Base-by-base conservation (phyloP, 2,888 invertebrate genomes). In the Mimas tiliae region DNA sequence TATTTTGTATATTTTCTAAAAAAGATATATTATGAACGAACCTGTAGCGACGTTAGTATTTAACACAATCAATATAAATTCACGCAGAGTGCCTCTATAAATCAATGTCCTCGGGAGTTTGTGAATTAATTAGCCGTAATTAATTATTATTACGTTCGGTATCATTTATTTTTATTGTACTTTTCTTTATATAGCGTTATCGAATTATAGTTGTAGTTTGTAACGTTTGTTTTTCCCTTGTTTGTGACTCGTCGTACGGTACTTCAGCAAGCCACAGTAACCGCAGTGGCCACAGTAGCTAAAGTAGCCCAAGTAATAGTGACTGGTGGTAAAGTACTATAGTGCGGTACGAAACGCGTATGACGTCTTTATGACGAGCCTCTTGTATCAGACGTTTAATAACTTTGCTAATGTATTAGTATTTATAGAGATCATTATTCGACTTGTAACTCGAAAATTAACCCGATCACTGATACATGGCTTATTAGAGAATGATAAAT, bases 41-140 rank as follows among this genome's bases (percentile, higher is more conserved):
- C 81, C 81, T 81, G 75, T 88, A 88, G 85, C 78, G 82, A 81
- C 72, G 7, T 79, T 88, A 84, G 86, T 83, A 77, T 74, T 74
- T 85, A 84, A 90, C 87, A 88, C 83, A 77, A 87, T 79, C 80
- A 83, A 82, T 80, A 82, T 80, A 85, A 88, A 90, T 88, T 91
- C 91, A 92, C 93, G 85, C 93, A 89, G 92, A 93, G 93, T 93
- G 93, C 93, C 93, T 93, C 91, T 85, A 85, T 81, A 82, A 84
- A 87, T 86, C 86, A 86, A 87, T 88, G 84, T 90, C 89, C 89
- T 90, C 86, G 79, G 82, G 84, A 83, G 80, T 82, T 81, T 84
- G 85, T 86, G 84, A 86, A 78, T 84, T 87, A 84, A 85, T 88
- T 91, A 91, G 93, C 91, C 92, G 91, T 93, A 88, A 90, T 88